These are phyloP conservation scores for Tachysurus fulvidraco DNA, from an alignment of 2,113 vertebrate species.

Conservation along the genomic window DNA sequence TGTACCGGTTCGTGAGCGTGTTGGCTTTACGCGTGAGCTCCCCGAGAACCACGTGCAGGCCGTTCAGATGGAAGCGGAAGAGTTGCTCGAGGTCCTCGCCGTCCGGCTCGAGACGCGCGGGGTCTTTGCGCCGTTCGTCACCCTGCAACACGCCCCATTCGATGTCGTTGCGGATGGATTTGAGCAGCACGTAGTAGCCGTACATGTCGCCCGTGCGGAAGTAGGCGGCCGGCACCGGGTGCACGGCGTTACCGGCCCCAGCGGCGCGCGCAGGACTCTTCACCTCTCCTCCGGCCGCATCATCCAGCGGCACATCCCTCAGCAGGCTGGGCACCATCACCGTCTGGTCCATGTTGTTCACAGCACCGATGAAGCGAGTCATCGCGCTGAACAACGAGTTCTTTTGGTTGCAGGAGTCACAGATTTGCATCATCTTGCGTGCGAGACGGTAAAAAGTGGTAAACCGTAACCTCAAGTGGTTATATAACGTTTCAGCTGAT, in stretches of 20 bases:
- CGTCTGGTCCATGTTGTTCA: slow-evolving; percentile 96
- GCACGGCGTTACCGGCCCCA: slow-evolving; percentile 34
- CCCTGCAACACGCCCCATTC: slow-evolving; percentile 87
- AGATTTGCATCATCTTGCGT: slow-evolving; percentile 82
- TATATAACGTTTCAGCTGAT: background rate
- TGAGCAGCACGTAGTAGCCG: slow-evolving; percentile 86
- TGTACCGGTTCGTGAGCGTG: slow-evolving; percentile 90
- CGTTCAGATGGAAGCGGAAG: slow-evolving; percentile 88
- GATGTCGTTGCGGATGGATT: slow-evolving; percentile 91
- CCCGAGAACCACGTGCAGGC: slow-evolving; percentile 84
- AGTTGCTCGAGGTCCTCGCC: slow-evolving; percentile 86
- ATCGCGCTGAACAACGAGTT: slow-evolving; percentile 90
- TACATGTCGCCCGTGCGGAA: slow-evolving; percentile 86
- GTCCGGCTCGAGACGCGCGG: slow-evolving; percentile 68
- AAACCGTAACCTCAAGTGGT: too few relatives aligned
- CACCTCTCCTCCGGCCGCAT: slow-evolving; percentile 48
- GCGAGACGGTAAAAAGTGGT: background rate
- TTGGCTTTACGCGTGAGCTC: slow-evolving; percentile 89
- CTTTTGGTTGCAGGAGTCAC: slow-evolving; percentile 87
- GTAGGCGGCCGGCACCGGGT: slow-evolving; percentile 29
- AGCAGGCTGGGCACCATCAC: slow-evolving; percentile 94
- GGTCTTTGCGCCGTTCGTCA: slow-evolving; percentile 77
- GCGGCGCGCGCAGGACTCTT: slow-evolving; percentile 39
- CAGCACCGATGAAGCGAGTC: slow-evolving; percentile 91
- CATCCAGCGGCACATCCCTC: slow-evolving; percentile 83